Evolutionary conservation across 1,140 invertebrate species (phyloP).

Genomic region (Plutomurus gul): DNA sequence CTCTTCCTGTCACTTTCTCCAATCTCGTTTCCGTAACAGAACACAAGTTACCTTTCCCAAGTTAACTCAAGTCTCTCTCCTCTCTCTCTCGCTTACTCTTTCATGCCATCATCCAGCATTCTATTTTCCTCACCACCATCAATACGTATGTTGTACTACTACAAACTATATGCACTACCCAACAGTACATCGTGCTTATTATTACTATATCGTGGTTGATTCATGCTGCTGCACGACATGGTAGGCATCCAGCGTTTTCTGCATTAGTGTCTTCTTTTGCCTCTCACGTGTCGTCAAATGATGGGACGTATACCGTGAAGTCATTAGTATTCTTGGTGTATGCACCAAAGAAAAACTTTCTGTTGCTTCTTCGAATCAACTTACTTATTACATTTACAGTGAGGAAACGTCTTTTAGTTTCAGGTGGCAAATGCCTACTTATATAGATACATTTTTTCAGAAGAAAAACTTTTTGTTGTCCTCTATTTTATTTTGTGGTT

Average conservation of each 20-base stretch:
- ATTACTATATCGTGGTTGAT: too few relatives aligned
- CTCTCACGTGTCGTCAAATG: not conserved
- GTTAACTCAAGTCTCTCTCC: conserved; percentile 22
- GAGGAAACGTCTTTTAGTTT: not conserved
- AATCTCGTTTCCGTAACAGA: conserved; percentile 24
- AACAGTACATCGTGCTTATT: too few relatives aligned
- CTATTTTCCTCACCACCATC: not conserved
- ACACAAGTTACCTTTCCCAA: conserved; percentile 21
- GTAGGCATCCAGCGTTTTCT: not conserved
- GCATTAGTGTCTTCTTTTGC: not conserved
- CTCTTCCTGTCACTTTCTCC: conserved; percentile 12
- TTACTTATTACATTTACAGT: not conserved
- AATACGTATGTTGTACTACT: too few relatives aligned
- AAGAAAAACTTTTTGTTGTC: not conserved
- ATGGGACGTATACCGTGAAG: not conserved
- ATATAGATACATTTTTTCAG: not conserved
- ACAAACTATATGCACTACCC: too few relatives aligned
- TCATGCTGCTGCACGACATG: too few relatives aligned
- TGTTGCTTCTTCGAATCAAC: not conserved
- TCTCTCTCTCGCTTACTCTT: too few relatives aligned
- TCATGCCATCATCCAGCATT: not conserved
- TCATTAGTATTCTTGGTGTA: conserved; percentile 2
- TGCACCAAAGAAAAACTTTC: not conserved
- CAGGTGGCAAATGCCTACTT: not conserved
- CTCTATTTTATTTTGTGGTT: too few relatives aligned